phyloP scores from a whole-genome alignment of 2,113 vertebrate species.

The Scomber colias region DNA sequence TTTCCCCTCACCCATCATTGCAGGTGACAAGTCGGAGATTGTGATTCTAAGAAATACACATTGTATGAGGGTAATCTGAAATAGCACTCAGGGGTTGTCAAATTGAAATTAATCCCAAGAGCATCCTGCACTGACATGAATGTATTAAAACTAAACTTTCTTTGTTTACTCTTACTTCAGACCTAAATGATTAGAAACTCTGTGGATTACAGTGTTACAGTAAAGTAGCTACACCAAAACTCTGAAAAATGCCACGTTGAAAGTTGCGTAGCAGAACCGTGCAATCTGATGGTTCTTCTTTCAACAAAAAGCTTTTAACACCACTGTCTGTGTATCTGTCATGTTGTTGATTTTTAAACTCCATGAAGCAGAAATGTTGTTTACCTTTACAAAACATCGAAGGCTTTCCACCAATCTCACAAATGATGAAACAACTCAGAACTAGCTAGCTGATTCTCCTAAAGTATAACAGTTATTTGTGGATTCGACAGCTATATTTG shows the following conservation, averaged over 20 bases:
- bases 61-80: not conserved
- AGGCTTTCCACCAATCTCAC: not conserved
- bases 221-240: not conserved
- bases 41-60: not conserved
- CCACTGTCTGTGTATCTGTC: no score
- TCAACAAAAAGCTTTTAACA: no score
- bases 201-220: not conserved
- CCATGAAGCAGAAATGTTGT: not conserved
- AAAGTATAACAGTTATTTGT: not conserved
- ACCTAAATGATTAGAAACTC: not conserved
- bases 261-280: not conserved
- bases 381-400: constrained; percentile 4
- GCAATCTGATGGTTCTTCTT: not conserved
- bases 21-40: not conserved
- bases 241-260: not conserved
- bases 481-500: not conserved
- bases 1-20: constrained; percentile 4
- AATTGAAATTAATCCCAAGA: not conserved
- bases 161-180: not conserved
- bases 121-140: not conserved
- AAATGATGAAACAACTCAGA: not conserved
- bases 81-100: not conserved
- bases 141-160: not conserved
- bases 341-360: not conserved
- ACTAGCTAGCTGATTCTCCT: not conserved